phyloP scores from a whole-genome alignment of 2,113 vertebrate species.

The Cervus canadensis region DNA sequence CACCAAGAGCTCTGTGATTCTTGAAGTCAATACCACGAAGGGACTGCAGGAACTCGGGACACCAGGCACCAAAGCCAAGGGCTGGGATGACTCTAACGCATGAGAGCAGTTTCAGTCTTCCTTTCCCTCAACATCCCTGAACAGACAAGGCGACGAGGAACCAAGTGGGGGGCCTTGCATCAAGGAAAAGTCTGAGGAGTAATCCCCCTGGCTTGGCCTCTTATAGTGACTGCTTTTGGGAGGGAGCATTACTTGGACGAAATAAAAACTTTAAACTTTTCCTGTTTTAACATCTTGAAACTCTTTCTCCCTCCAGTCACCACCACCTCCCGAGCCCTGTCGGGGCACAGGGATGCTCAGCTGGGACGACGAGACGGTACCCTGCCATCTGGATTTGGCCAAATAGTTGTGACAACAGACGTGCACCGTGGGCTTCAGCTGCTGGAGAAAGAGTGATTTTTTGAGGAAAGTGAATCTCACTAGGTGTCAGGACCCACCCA shows the following conservation, averaged over 20 bases:
- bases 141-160: background rate
- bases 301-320: background rate
- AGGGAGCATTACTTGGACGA: background rate
- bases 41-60: background rate
- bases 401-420: background rate
- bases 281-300: background rate
- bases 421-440: background rate
- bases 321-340: rapidly evolving
- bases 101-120: background rate
- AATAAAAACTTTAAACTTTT: background rate
- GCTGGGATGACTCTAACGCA: background rate
- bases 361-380: background rate
- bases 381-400: background rate
- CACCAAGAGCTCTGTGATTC: background rate
- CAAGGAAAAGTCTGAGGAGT: background rate
- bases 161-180: background rate
- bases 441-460: background rate
- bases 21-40: background rate
- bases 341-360: background rate
- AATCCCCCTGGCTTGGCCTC: background rate
- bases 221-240: background rate
- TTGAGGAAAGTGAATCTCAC: background rate
- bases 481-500: background rate
- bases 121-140: background rate
- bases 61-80: background rate